Evolutionary conservation across 2,888 invertebrate species (phyloP), one percentile per base, ranked within the genome.

Genomic region (Platycnemis pennipes): DNA sequence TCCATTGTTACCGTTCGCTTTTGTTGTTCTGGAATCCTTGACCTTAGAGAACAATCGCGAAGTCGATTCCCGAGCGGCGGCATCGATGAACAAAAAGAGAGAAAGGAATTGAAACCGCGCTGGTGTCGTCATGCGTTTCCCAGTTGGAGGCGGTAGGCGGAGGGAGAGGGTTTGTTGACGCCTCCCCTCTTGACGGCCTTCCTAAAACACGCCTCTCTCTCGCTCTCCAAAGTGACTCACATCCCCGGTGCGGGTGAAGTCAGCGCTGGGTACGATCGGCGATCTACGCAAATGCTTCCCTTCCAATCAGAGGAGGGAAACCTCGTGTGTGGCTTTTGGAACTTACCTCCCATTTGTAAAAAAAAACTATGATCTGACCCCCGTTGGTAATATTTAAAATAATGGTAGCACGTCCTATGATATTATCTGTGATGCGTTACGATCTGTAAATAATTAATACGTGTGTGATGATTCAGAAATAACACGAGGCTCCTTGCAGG

Each of bases 21-120:
- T 31, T 37, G 77, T 77, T n/a, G 31, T 77, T 37, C 37, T 37
- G n/a, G 37, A 77, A 31, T 77, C 77, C 77, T 77, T 77, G 77
- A 77, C 77, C 77, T 77, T 77, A 77, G 77, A 16, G 77, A 77
- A 77, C 77, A 77, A 77, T 77, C 37, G 77, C 77, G 31, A 7
- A 63, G 63, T 63, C 19, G 37, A 37, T 77, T 77, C 13, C 37
- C 77, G 49, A 49, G 49, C 11, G 77, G 77, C 77, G n/a, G 63
- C 63, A 22, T 22, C 37, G 77, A 7, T 13, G 22, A n/a, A 26
- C 16, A 63, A 22, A 26, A 37, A 37, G 37, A 77, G 37, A 77
- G 37, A 77, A 77, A 77, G 77, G 37, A n/a, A 37, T 31, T 37
- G 37, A 3, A n/a, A 7, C n/a, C n/a, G n/a, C 69, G 69, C 56